Conservation (phyloP, 2,113 vertebrate species). For the Chloropsis cyanopogon region DNA sequence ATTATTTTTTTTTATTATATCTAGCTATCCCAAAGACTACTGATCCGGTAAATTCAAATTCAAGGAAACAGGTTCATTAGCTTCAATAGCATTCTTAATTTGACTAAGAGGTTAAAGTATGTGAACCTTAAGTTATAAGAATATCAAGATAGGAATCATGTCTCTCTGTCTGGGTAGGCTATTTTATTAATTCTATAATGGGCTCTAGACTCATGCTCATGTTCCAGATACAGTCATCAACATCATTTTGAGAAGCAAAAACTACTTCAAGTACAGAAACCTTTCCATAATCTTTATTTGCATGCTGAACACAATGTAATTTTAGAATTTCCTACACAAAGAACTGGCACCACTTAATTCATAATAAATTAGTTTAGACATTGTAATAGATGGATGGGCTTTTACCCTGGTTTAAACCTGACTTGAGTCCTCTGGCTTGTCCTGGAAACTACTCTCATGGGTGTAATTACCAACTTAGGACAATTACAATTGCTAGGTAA, state of each 20-base stretch:
- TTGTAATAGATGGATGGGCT: constrained; percentile 39
- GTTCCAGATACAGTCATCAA: constrained; percentile 19
- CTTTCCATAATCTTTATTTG: constrained; percentile 40
- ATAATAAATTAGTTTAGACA: constrained; percentile 59
- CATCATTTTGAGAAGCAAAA: constrained; percentile 23
- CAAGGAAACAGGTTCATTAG: constrained; percentile 50
- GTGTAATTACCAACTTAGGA: constrained; percentile 20
- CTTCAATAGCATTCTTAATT: constrained; percentile 17
- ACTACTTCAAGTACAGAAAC: not conserved
- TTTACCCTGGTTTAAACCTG: constrained; percentile 8
- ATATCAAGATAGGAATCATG: constrained; percentile 36
- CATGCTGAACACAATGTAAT: constrained; percentile 34
- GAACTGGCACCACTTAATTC: constrained; percentile 58
- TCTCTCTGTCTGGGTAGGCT: constrained; percentile 32
- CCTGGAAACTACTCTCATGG: constrained; percentile 39
- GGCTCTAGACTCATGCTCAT: not conserved
- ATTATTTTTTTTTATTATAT: not conserved
- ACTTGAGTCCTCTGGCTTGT: constrained; percentile 44
- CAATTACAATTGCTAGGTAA: not conserved
- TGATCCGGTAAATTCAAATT: constrained; percentile 50
- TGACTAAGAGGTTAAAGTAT: constrained; percentile 38
- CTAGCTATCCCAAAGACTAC: not conserved
- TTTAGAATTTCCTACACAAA: constrained; percentile 46
- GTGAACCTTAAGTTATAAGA: constrained; percentile 16
- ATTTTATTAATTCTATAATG: constrained; percentile 32